A percentile compares a stretch with the other conserved stretches of the same genome.
phyloP scores from a whole-genome alignment of 1,140 invertebrate genomes.

The Thalassaphorura encarpata region DNA sequence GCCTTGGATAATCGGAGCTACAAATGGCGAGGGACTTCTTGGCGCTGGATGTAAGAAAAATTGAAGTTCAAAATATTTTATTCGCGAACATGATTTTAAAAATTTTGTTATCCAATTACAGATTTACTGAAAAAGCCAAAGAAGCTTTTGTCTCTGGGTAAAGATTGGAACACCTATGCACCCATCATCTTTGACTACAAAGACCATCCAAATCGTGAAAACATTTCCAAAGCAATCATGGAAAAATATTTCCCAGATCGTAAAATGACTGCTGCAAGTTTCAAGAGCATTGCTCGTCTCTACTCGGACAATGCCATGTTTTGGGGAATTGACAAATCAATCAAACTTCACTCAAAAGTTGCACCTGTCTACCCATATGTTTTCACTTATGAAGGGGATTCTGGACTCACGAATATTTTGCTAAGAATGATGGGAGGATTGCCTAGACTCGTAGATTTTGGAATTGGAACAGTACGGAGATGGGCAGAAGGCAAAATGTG shows the following conservation, averaged over 20 bases:
- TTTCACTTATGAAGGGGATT: constrained; percentile 4
- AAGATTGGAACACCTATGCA: background rate
- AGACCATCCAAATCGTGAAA: background rate
- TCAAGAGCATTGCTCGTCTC: background rate
- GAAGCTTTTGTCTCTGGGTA: background rate
- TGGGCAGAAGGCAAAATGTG: background rate
- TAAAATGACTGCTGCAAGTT: background rate
- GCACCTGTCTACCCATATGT: constrained; percentile 13
- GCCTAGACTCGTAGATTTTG: constrained; percentile 1
- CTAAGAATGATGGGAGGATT: background rate
- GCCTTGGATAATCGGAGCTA: background rate
- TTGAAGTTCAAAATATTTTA: too few species aligned
- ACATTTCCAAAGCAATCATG: background rate
- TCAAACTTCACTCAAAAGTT: background rate
- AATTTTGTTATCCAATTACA: background rate
- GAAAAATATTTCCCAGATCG: background rate
- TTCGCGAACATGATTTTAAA: background rate
- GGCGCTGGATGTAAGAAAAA: too few species aligned
- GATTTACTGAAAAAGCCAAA: background rate
- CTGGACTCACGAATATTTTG: background rate
- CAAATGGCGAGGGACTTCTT: too few species aligned
- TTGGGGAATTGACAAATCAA: background rate
- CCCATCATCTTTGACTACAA: background rate
- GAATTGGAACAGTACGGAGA: background rate
- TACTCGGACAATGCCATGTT: background rate